Evolutionary conservation across 2,888 invertebrate genomes (phyloP), one percentile per base, ranked within the genome.

Genomic region (Calameuta idolon): DNA sequence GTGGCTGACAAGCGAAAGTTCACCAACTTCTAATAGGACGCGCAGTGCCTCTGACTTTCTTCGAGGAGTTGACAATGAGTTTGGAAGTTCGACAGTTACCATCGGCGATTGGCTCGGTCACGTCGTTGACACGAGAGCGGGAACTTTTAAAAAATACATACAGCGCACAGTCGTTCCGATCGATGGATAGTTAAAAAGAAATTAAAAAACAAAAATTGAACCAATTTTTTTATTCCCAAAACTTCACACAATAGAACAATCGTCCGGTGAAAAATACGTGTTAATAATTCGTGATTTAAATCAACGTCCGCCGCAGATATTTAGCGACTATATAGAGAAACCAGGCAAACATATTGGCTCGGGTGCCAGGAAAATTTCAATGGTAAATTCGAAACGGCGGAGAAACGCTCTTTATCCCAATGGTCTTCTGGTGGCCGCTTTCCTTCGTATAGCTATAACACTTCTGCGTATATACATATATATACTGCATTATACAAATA

Each of bases 281-380:
- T 83, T 82, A 81, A 81, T 83, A 79, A 81, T 83, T 83, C 81
- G 77, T 74, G 76, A 79, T 79, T 80, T 83, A 83, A 83, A 83
- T 83, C 83, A 83, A 83, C 79, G 83, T 83, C 83, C 80, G 74
- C 75, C 73, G 80, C 83, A 83, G 77, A 55, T 23, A 55, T 23
- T 55, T 55, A 23, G 55, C 9, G 23, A 75, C 69, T 76, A 74
- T 30, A 12, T 12, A 73, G 73, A 35, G 80, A 73, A 74, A 69
- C 69, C 73, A 69, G 69, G 77, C 55, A 55, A 55, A 55, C 55
- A 76, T 78, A 80, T 78, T 80, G 82, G 83, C 80, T 78, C 75
- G 69, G 79, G 74, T 79, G 82, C 82, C 80, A 81, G 79, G 76
- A 75, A 82, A 82, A 82, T 81, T 81, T 81, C 73, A 81, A 82